These are phyloP conservation scores for Monopterus albus DNA, from an alignment of 2,113 vertebrate species.

Conservation along the genomic window DNA sequence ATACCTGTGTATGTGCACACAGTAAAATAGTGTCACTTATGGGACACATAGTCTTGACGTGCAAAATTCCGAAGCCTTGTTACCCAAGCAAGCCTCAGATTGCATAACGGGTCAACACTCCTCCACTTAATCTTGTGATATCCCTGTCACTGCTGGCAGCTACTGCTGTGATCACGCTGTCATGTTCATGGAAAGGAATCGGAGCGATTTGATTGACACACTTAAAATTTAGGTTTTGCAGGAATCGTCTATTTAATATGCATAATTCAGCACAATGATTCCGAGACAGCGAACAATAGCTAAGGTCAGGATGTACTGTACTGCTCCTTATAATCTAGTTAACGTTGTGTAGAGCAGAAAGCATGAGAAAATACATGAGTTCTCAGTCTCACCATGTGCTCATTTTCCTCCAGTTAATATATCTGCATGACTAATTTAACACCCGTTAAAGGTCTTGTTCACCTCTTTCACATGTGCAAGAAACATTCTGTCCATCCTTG, in stretches of 20 bases:
- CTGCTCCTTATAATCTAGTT: background rate
- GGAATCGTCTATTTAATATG: constrained; percentile 5
- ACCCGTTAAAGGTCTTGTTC: constrained; percentile 27
- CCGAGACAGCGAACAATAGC: background rate
- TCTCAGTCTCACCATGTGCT: background rate
- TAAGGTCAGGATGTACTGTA: background rate
- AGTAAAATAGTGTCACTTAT: constrained; percentile 12
- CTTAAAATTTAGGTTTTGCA: constrained; percentile 3
- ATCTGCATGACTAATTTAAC: background rate
- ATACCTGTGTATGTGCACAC: constrained; percentile 9
- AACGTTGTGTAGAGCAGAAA: no score
- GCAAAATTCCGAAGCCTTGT: constrained; percentile 22
- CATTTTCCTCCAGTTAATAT: background rate
- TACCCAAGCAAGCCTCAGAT: constrained; percentile 21
- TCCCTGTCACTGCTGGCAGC: constrained; percentile 40
- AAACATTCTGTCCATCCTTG: constrained; percentile 71
- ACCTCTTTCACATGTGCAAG: constrained; percentile 73
- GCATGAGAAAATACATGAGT: background rate
- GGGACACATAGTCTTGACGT: constrained; percentile 3
- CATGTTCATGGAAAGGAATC: constrained; percentile 7
- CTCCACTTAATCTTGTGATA: constrained; percentile 41
- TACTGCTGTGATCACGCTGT: constrained; percentile 30
- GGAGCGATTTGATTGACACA: constrained; percentile 27
- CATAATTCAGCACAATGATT: background rate
- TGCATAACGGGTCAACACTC: constrained; percentile 37